Evolutionary conservation across 2,113 vertebrate species (phyloP).

Genomic region (Passerina amoena): DNA sequence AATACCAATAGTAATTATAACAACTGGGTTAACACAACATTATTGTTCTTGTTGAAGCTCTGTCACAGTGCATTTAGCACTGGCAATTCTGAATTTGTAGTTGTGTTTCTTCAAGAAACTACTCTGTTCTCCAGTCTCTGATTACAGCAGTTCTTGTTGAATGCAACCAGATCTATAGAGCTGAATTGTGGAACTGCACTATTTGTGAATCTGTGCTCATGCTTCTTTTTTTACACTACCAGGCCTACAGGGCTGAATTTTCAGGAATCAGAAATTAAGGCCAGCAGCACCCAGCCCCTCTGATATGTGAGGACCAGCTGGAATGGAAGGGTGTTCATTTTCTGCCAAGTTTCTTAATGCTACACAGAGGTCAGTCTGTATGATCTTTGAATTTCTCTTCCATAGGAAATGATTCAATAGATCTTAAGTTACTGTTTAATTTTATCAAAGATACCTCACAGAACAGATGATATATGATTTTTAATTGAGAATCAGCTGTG

Average conservation of each 20-base stretch:
- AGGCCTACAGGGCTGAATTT: neutral
- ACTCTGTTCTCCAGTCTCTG: neutral
- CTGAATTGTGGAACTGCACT: neutral
- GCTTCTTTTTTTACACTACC: neutral
- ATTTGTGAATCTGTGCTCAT: neutral
- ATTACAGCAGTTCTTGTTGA: neutral
- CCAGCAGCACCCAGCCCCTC: neutral
- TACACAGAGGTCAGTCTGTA: neutral
- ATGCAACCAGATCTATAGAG: neutral
- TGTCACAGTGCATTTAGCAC: neutral
- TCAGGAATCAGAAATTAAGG: neutral
- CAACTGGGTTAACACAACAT: neutral
- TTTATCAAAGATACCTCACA: neutral
- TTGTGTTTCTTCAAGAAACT: neutral
- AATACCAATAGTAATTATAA: too few species aligned
- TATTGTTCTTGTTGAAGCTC: neutral
- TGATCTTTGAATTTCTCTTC: neutral
- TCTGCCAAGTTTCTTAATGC: neutral
- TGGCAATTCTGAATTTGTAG: neutral
- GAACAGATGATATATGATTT: neutral
- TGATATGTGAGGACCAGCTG: neutral
- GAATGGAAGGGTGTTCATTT: neutral
- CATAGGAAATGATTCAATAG: neutral
- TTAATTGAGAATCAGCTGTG: neutral
- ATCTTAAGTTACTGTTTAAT: neutral